phyloP scores from a whole-genome alignment of 2,888 invertebrate genomes.

The Hofmannophila pseudospretella region DNA sequence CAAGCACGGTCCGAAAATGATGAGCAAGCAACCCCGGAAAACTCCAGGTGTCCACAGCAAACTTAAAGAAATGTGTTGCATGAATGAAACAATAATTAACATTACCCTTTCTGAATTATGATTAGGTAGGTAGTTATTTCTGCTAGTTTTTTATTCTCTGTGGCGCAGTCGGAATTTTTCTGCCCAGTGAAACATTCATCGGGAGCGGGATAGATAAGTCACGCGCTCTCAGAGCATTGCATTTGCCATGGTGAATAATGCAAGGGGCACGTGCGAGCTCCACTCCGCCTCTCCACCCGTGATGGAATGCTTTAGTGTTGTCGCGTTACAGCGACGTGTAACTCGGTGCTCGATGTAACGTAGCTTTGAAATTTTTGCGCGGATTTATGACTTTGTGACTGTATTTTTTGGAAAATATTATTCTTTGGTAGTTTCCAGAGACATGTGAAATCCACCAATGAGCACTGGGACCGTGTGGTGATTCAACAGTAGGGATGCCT shows the following conservation, averaged over 20 bases:
- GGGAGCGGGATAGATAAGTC: slow-evolving; percentile 56
- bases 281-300: slow-evolving; percentile 25
- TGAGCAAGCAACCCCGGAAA: too few relatives aligned
- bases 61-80: too few relatives aligned
- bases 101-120: too few relatives aligned
- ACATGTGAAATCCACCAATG: too few relatives aligned
- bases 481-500: too few relatives aligned
- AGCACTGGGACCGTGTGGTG: too few relatives aligned
- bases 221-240: slow-evolving; percentile 50
- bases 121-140: not conserved
- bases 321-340: slow-evolving; percentile 36
- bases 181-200: slow-evolving; percentile 48
- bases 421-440: too few relatives aligned
- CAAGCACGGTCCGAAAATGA: too few relatives aligned
- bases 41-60: too few relatives aligned
- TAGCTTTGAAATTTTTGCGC: slow-evolving; percentile 1
- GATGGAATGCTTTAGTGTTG: slow-evolving; percentile 54
- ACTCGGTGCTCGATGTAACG: slow-evolving; percentile 22
- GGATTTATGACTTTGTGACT: not conserved
- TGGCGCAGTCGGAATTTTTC: slow-evolving; percentile 34
- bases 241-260: slow-evolving; percentile 71
- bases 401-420: too few relatives aligned
- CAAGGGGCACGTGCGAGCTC: slow-evolving; percentile 49
- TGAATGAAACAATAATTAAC: too few relatives aligned
- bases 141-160: slow-evolving; percentile 4